Conservation (phyloP, 2,797 vertebrate genomes). For the Chaunax sp. region DNA sequence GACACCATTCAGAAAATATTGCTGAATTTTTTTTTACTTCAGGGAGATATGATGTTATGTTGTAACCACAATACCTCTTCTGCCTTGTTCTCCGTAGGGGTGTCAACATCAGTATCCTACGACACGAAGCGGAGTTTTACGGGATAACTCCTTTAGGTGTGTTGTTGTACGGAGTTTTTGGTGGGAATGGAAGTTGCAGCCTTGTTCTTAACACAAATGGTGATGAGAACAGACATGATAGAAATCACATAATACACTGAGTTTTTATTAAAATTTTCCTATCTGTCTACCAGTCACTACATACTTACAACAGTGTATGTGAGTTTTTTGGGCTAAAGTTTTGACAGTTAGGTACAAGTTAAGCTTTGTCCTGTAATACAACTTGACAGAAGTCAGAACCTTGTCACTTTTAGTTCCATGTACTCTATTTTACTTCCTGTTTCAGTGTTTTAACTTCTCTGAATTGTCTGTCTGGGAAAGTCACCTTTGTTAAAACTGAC, state of each 20-base stretch:
- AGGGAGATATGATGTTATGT: background rate
- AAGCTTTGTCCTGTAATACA: constrained; percentile 9
- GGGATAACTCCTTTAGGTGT: constrained; percentile 98
- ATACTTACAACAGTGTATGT: background rate
- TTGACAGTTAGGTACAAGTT: background rate
- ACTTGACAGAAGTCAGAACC: constrained; percentile 13
- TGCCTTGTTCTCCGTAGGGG: constrained; percentile 83
- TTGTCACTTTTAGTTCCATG: constrained; percentile 27
- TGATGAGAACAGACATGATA: background rate
- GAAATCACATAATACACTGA: background rate
- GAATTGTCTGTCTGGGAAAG: constrained; percentile 53
- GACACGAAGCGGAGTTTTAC: constrained; percentile 98
- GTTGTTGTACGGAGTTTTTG: constrained; percentile 11
- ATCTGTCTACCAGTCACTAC: background rate
- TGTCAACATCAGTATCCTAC: constrained; percentile 94
- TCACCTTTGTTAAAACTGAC: constrained; percentile 33
- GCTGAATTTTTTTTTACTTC: constrained; percentile 1
- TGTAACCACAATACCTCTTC: constrained; percentile 8
- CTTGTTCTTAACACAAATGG: background rate
- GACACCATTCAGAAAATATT: constrained; percentile 12
- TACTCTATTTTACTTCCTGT: constrained; percentile 67
- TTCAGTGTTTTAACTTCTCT: constrained; percentile 70
- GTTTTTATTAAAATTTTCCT: background rate
- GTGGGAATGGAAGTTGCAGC: constrained; percentile 1
- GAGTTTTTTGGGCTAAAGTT: background rate